Percentiles rank a stretch among this genome's conserved stretches.
Conservation (phyloP, 1,140 invertebrate species). For the Drosophila subobscura region DNA sequence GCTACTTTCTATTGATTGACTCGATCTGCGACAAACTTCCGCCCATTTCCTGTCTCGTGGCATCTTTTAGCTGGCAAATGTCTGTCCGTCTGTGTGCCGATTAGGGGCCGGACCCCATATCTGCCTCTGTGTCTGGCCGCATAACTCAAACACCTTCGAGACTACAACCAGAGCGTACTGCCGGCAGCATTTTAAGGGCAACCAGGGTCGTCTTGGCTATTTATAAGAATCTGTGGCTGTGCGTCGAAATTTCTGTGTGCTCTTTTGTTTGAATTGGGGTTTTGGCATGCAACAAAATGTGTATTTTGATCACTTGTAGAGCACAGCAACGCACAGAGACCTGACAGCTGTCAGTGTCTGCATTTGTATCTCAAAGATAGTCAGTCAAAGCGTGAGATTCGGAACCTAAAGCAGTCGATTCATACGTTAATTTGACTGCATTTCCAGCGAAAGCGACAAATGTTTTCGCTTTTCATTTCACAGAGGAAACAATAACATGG, state of each 20-base stretch:
- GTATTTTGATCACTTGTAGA: conserved; percentile 63
- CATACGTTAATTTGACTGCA: conserved; percentile 40
- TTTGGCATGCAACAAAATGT: conserved; percentile 61
- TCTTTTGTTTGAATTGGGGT: conserved; percentile 22
- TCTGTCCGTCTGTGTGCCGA: conserved; percentile 20
- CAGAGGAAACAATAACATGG: conserved; percentile 8
- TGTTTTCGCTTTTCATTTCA: conserved; percentile 57
- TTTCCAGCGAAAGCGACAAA: conserved; percentile 64
- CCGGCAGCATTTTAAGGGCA: conserved; percentile 74
- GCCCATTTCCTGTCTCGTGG: conserved; percentile 46
- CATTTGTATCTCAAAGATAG: conserved; percentile 23
- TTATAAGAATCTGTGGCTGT: conserved; percentile 60
- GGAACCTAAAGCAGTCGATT: background rate
- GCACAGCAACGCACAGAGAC: conserved; percentile 46
- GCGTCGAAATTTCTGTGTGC: conserved; percentile 7
- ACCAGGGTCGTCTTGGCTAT: conserved; percentile 70
- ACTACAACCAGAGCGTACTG: conserved; percentile 61
- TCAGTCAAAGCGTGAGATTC: conserved; percentile 22
- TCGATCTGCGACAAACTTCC: conserved; percentile 40
- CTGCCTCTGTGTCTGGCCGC: conserved; percentile 49
- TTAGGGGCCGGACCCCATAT: conserved; percentile 1
- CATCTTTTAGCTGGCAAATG: conserved; percentile 20
- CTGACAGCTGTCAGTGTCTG: conserved; percentile 71
- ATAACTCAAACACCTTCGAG: conserved; percentile 58
- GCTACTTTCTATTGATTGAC: conserved; percentile 51